A percentile compares a stretch with the other conserved stretches of the same genome.
Evolutionary conservation across 2,113 vertebrate species (phyloP).

Genomic region (Lonchura striata): DNA sequence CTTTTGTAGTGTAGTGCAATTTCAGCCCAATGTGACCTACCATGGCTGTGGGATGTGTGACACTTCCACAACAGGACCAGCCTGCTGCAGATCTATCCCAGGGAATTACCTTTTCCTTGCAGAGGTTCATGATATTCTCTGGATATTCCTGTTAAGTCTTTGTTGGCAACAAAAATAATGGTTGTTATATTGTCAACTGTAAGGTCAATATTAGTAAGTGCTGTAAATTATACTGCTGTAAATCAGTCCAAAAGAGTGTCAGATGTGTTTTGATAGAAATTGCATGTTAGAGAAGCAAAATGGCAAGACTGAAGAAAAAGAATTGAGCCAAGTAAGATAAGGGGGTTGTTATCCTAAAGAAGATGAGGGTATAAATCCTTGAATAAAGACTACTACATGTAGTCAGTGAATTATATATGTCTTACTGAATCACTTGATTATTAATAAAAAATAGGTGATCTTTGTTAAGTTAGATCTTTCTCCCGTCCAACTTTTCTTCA

Average conservation of each 20-base stretch:
- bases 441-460: background rate
- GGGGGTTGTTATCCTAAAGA: background rate
- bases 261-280: background rate
- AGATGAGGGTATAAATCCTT: background rate
- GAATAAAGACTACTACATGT: background rate
- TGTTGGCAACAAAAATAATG: background rate
- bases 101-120: background rate
- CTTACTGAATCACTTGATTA: background rate
- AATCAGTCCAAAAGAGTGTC: background rate
- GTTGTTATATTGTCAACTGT: background rate
- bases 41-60: accelerated
- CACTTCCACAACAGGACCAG: background rate
- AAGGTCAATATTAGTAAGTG: background rate
- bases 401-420: background rate
- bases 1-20: background rate
- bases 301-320: background rate
- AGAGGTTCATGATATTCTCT: background rate
- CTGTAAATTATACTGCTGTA: slow-evolving; percentile 6
- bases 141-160: background rate
- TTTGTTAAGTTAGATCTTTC: background rate
- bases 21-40: background rate
- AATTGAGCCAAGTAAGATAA: background rate
- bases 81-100: background rate
- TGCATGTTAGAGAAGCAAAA: background rate
- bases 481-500: background rate